These are phyloP conservation scores for Dendrocincla fuliginosa DNA, from an alignment of 2,797 vertebrate genomes.

Conservation along the genomic window DNA sequence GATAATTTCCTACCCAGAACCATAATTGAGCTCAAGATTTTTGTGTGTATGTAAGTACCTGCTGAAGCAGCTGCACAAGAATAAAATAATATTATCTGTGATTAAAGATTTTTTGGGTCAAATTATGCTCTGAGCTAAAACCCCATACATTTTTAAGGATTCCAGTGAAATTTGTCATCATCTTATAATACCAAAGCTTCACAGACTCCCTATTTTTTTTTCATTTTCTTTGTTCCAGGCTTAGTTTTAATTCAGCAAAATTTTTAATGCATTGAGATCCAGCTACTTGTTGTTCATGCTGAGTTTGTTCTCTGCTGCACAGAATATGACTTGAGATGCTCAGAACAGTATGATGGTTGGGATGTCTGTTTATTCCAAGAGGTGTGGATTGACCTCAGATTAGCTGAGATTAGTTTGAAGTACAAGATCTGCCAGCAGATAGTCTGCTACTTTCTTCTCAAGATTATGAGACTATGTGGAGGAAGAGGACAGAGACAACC, in stretches of 20 bases:
- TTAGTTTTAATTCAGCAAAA: background rate
- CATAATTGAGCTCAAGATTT: background rate
- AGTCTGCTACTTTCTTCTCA: background rate
- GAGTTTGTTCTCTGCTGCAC: background rate
- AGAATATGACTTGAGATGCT: background rate
- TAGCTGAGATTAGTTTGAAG: background rate
- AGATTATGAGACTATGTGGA: background rate
- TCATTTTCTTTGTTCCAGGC: background rate
- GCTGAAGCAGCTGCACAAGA: background rate
- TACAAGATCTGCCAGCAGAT: background rate
- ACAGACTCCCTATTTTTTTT: background rate
- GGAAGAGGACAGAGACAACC: background rate
- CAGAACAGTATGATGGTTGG: background rate
- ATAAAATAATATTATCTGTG: background rate
- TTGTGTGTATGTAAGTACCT: background rate
- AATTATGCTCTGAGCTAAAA: background rate
- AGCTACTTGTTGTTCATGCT: background rate
- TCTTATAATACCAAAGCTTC: background rate
- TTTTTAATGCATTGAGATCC: background rate
- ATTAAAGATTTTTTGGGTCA: background rate
- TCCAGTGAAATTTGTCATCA: background rate
- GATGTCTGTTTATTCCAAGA: background rate
- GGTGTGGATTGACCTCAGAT: background rate
- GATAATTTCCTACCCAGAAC: background rate
- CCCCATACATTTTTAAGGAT: background rate